Conservation (phyloP, 2,888 invertebrate genomes). For the Globia sparganii region DNA sequence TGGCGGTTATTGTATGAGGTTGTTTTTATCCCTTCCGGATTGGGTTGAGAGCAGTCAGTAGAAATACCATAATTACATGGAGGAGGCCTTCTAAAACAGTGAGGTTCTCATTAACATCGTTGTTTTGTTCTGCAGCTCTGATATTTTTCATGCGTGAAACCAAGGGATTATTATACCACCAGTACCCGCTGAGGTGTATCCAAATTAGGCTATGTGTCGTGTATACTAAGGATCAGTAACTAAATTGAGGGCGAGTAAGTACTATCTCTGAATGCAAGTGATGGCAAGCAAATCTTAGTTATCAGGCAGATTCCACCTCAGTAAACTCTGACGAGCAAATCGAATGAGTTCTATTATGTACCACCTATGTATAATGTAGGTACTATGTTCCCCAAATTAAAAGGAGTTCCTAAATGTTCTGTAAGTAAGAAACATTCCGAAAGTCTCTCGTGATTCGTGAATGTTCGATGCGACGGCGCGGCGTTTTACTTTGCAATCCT, state of each 20-base stretch:
- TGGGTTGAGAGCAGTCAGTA: background rate
- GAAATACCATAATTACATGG: background rate
- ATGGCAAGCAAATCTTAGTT: constrained; percentile 16
- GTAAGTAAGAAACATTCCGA: background rate
- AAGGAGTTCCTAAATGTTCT: background rate
- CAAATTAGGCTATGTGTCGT: background rate
- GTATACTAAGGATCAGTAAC: background rate
- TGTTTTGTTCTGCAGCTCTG: constrained; percentile 6
- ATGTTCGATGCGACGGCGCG: constrained; percentile 10
- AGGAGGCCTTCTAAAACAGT: background rate
- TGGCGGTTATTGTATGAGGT: constrained; percentile 13
- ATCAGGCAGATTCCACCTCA: background rate
- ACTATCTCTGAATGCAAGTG: background rate
- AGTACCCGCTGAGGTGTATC: constrained; percentile 1
- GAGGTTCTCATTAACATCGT: background rate
- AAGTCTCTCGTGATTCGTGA: constrained; percentile 3
- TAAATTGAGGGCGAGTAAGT: constrained; percentile 1
- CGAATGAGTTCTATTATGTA: background rate
- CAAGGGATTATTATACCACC: background rate
- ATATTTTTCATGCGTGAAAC: background rate
- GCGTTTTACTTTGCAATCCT: constrained; percentile 21
- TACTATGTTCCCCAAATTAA: background rate
- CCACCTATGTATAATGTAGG: background rate
- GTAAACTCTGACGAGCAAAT: constrained; percentile 1
- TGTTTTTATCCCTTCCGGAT: constrained; percentile 21